Conservation (phyloP, 2,888 invertebrate genomes). For the Ophraella communa region DNA sequence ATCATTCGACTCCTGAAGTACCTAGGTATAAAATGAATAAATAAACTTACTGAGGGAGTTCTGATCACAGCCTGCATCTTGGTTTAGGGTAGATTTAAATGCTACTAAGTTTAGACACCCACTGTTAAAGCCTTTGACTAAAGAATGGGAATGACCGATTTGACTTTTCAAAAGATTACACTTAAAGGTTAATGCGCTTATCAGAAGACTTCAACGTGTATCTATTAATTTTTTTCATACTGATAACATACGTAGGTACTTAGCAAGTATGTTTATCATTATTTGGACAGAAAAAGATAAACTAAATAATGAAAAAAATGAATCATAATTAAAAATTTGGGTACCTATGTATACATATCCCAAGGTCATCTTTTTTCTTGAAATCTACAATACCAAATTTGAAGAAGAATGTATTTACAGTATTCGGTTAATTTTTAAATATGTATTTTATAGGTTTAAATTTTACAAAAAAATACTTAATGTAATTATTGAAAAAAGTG, state of each 20-base stretch:
- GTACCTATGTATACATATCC: too few species aligned
- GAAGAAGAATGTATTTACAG: too few species aligned
- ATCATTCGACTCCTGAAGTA: too few species aligned
- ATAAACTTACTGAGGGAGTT: conserved; percentile 4
- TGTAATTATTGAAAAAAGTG: too few species aligned
- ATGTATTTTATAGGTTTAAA: too few species aligned
- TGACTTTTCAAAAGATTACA: conserved; percentile 7
- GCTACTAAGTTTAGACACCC: neutral
- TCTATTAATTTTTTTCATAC: neutral
- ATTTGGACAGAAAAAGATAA: neutral
- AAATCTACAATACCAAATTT: too few species aligned
- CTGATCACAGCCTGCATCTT: conserved; percentile 18
- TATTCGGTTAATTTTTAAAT: too few species aligned
- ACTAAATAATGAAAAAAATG: neutral
- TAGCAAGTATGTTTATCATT: neutral
- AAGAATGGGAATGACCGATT: neutral
- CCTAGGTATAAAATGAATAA: neutral
- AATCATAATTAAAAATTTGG: too few species aligned
- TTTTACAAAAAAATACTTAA: too few species aligned
- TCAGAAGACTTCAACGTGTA: neutral
- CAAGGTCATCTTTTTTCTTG: too few species aligned
- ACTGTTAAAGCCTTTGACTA: neutral
- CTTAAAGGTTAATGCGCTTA: conserved; percentile 11
- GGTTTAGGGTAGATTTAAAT: neutral
- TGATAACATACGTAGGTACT: neutral